These are phyloP conservation scores for Carabus problematicus DNA, from an alignment of 2,888 invertebrate genomes.

Conservation along the genomic window DNA sequence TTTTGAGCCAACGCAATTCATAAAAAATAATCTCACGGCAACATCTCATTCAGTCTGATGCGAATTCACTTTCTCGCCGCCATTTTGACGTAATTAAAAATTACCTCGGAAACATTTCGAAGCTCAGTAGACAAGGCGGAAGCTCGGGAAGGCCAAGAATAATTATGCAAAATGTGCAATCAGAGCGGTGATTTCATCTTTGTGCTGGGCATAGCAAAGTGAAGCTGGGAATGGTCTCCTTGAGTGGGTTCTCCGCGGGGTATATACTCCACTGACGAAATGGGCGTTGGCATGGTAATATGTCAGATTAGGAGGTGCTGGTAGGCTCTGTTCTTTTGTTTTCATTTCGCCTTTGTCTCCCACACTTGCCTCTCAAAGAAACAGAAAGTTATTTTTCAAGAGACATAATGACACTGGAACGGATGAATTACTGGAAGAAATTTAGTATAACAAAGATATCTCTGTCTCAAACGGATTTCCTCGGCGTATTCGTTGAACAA, in stretches of 20 bases:
- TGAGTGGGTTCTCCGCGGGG: not conserved
- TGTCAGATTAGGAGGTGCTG: conserved; percentile 21
- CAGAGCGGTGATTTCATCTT: conserved; percentile 27
- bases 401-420: too few species aligned
- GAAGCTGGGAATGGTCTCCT: too few species aligned
- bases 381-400: too few species aligned
- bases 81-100: conserved; percentile 38
- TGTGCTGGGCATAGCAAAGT: not conserved
- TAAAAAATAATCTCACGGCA: conserved; percentile 34
- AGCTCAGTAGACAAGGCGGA: conserved; percentile 7
- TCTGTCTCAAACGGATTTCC: too few species aligned
- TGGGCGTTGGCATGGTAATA: not conserved
- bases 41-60: conserved; percentile 24
- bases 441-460: too few species aligned
- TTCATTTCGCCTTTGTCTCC: conserved; percentile 13
- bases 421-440: too few species aligned
- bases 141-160: conserved; percentile 12
- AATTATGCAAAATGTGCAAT: conserved; percentile 41
- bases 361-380: not conserved
- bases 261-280: not conserved
- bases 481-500: too few species aligned
- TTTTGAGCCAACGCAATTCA: conserved; percentile 25
- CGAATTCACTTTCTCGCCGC: conserved; percentile 30
- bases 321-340: conserved; percentile 4
- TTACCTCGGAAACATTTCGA: conserved; percentile 33